Evolutionary conservation across 2,797 vertebrate species (phyloP), one percentile per base, ranked within the genome.

Genomic region (Amblyopsis hoosieri): DNA sequence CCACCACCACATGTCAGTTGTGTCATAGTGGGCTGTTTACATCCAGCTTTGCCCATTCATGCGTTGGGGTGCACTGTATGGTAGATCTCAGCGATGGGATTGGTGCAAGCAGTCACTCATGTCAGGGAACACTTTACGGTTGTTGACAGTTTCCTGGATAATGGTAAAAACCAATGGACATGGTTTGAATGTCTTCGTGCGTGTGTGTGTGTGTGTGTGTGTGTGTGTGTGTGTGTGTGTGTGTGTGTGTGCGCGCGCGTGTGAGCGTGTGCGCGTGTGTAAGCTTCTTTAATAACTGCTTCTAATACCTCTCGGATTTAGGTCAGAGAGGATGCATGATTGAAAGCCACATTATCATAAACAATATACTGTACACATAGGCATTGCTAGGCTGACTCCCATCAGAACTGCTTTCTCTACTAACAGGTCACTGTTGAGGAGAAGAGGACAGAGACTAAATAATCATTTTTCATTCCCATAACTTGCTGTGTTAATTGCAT

Each of bases 101-200:
- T 86, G 86, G 82, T 71, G 66, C 85, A 85, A 87, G 0, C 10
- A 62, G 58, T 67, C 83, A 74, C 79, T 65, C 73, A 84, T 82
- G 79, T 74, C 48, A 33, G 69, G 63, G 67, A 86, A 76, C 63
- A 69, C 85, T 85, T 88, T 89, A 78, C 74, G 73, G 67, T 54
- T 61, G 74, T 73, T 72, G 74, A 72, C 77, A 71, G 76, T 76
- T 85, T 89, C 82, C 83, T 87, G 87, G 79, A 85, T 79, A 79
- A 82, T 81, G 80, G 86, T 82, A 78, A 81, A 80, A 87, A 85
- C 82, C 84, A 64, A 71, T 81, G 74, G 76, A 66, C 69, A 67
- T 71, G 12, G 1, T 29, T 55, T 61, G 64, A 65, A 57, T 64
- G 54, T 70, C 42, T 74, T 56, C 67, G 61, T 54, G 51, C 42